Evolutionary conservation across 30 jellyfish, hydroid and myxozoan species (phyloP).

Genomic region (Catostylus mosaicus): DNA sequence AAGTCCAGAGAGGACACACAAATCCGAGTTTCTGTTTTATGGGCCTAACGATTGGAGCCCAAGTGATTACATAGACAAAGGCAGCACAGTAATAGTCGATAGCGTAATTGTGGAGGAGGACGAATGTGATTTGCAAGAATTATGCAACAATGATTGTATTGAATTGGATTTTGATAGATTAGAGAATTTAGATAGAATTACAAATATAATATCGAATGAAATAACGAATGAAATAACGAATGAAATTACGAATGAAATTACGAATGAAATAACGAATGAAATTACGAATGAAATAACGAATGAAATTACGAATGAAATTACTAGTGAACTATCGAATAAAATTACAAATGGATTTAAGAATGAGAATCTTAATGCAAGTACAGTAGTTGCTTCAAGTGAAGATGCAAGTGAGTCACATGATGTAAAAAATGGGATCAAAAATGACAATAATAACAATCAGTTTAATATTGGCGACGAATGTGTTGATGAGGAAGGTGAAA

Average conservation of each 20-base stretch:
- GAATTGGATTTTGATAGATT: not conserved
- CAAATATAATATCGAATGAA: not conserved
- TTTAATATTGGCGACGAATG: not conserved
- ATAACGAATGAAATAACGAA: not conserved
- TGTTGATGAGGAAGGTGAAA: too few relatives aligned
- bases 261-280: not conserved
- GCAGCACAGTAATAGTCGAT: not conserved
- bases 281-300: not conserved
- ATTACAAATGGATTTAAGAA: too few relatives aligned
- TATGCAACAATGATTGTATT: not conserved
- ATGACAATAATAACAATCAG: not conserved
- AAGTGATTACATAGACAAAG: constrained; percentile 2
- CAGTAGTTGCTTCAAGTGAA: not conserved
- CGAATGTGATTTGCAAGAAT: not conserved
- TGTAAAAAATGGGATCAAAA: not conserved
- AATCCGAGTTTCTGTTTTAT: not conserved
- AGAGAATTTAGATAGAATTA: not conserved
- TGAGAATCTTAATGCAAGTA: too few relatives aligned
- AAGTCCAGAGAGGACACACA: not conserved
- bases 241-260: not conserved
- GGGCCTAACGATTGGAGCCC: constrained; percentile 16
- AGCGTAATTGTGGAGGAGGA: constrained; percentile 30
- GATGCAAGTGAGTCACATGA: not conserved
- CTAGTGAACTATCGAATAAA: too few relatives aligned
- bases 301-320: not conserved